These are phyloP conservation scores for Teleogryllus oceanicus DNA, from an alignment of 2,888 invertebrate genomes.

Conservation along the genomic window DNA sequence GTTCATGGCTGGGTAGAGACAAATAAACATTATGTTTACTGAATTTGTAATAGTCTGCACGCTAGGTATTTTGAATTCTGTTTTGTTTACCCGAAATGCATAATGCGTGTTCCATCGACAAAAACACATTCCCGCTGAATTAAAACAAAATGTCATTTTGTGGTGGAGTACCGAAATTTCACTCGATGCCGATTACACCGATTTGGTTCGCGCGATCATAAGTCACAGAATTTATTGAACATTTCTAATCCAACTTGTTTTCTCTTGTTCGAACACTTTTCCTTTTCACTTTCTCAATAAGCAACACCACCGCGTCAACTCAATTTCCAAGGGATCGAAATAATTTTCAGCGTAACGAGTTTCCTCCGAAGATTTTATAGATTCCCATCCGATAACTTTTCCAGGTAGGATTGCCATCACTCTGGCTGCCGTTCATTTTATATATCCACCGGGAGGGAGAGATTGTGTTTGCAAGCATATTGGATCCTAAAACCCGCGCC, in stretches of 20 bases:
- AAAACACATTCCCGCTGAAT: conserved; percentile 5
- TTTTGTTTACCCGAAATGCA: not conserved
- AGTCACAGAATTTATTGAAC: not conserved
- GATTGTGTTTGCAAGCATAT: not conserved
- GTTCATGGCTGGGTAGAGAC: not conserved
- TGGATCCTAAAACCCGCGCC: not conserved
- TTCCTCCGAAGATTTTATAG: conserved; percentile 11
- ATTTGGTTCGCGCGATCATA: not conserved
- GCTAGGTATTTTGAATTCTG: not conserved
- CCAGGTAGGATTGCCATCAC: not conserved
- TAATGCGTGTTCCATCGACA: conserved; percentile 2
- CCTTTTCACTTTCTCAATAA: not conserved
- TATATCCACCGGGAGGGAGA: not conserved
- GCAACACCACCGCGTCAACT: not conserved
- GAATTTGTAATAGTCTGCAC: not conserved
- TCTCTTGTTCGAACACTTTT: not conserved
- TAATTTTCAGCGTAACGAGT: not conserved
- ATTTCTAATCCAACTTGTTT: not conserved
- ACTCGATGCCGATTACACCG: not conserved
- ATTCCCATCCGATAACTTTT: not conserved
- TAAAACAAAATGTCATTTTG: not conserved
- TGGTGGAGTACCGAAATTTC: not conserved
- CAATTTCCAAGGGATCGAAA: not conserved
- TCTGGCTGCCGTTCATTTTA: not conserved
- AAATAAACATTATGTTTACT: conserved; percentile 3